A percentile compares a stretch with the other conserved stretches of the same genome.
Conservation (phyloP, 2,888 invertebrate genomes). For the Ctena decussata region DNA sequence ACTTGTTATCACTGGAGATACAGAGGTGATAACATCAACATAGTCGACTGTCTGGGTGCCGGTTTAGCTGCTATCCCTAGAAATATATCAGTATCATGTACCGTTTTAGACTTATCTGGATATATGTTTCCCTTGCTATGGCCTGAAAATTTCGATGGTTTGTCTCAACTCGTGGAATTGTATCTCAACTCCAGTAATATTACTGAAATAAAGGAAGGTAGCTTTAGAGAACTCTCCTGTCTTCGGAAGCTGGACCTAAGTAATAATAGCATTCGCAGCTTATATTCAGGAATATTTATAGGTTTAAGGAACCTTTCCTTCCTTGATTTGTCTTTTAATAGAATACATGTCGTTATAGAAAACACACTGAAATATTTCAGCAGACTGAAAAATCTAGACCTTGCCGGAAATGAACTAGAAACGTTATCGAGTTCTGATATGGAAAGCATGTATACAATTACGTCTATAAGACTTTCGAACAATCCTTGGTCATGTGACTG, state of each 20-base stretch:
- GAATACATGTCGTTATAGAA: no score
- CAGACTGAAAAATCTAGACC: no score
- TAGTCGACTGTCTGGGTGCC: no score
- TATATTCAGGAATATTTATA: constrained; percentile 63
- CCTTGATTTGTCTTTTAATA: no score
- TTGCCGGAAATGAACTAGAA: constrained; percentile 56
- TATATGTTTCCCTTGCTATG: background rate
- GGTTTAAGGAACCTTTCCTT: constrained; percentile 57
- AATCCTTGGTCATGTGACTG: constrained; percentile 67
- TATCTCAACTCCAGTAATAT: constrained; percentile 6
- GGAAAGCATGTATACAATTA: constrained; percentile 26
- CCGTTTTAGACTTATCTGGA: background rate
- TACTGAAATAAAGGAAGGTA: constrained; percentile 3
- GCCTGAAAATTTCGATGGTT: background rate
- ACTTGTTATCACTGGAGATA: no score
- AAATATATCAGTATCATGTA: background rate
- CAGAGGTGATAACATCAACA: no score
- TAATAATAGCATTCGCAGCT: constrained; percentile 40
- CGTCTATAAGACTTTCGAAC: constrained; percentile 56
- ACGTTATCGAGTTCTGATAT: constrained; percentile 51
- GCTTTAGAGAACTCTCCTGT: constrained; percentile 26
- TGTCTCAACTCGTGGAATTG: background rate
- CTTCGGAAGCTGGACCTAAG: constrained; percentile 31
- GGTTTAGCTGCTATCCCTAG: background rate
- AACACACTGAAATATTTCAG: no score